Evolutionary conservation across 2,113 vertebrate species (phyloP).

Genomic region (Aramus guarauna): DNA sequence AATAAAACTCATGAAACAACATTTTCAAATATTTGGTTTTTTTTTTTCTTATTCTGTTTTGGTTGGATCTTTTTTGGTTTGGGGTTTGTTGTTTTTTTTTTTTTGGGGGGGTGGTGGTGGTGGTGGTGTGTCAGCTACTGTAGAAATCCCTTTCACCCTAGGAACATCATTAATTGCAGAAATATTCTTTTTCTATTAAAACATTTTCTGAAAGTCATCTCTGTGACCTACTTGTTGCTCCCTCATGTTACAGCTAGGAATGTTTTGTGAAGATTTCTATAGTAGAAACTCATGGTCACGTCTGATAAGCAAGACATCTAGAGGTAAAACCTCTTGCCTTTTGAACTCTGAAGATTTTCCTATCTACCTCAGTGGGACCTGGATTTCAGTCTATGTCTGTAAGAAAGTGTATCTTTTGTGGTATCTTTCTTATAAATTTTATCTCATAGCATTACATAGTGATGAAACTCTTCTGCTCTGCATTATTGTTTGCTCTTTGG

Average conservation of each 20-base stretch:
- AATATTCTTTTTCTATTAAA: background rate
- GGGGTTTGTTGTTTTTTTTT: background rate
- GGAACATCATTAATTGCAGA: background rate
- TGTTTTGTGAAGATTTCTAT: background rate
- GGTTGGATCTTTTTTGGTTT: fast-evolving
- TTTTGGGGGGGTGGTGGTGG: too few relatives aligned
- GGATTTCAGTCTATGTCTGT: background rate
- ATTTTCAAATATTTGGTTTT: background rate
- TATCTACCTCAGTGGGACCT: background rate
- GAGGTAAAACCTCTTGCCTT: background rate
- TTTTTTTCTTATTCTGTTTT: background rate
- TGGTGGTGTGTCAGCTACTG: background rate
- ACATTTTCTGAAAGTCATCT: background rate
- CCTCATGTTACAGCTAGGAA: background rate
- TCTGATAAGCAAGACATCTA: background rate
- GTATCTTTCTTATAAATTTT: background rate
- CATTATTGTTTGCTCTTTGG: background rate
- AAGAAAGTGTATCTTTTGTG: background rate
- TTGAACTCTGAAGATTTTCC: background rate
- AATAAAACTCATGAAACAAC: background rate
- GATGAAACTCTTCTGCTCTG: background rate
- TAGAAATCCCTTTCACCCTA: background rate
- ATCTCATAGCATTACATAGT: background rate
- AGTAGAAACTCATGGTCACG: background rate
- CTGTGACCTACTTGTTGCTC: background rate